Evolutionary conservation across 1,140 invertebrate species (phyloP).

Genomic region (Episyrphus balteatus): DNA sequence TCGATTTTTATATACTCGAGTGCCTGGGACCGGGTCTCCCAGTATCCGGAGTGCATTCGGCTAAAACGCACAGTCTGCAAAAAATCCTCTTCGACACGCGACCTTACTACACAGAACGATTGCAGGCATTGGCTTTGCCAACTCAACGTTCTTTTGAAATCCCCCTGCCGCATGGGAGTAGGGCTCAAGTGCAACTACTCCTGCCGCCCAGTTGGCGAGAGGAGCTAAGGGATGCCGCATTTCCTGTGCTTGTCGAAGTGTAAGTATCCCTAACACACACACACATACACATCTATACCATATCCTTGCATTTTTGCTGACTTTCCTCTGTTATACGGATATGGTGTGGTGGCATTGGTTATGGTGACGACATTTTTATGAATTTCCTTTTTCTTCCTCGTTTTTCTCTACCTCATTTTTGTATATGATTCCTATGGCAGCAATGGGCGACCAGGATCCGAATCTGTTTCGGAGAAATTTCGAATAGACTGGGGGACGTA

Average conservation of each 20-base stretch:
- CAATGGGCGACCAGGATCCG: conserved; percentile 81
- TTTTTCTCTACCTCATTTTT: too few species aligned
- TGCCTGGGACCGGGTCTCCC: conserved; percentile 70
- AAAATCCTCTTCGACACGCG: conserved; percentile 65
- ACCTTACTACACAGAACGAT: conserved; percentile 47
- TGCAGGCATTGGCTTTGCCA: conserved; percentile 61
- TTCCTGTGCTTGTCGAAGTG: conserved; percentile 74
- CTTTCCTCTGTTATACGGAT: background rate
- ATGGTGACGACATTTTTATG: background rate
- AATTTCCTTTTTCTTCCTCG: too few species aligned
- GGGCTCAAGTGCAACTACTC: conserved; percentile 66
- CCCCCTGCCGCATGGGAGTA: conserved; percentile 61
- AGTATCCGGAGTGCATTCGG: conserved; percentile 57
- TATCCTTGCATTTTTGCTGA: too few species aligned
- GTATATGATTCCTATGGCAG: conserved; percentile 39
- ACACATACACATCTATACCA: background rate
- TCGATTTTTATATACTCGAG: conserved; percentile 62
- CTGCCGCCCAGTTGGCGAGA: conserved; percentile 72
- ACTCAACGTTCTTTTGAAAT: conserved; percentile 65
- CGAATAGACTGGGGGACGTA: conserved; percentile 83
- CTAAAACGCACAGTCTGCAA: conserved; percentile 55
- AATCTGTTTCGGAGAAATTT: conserved; percentile 77
- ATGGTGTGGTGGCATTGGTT: too few species aligned
- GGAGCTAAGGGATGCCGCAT: conserved; percentile 70
- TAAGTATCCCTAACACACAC: conserved; percentile 36